A percentile compares a stretch with the other conserved stretches of the same genome.
Evolutionary conservation across 2,113 vertebrate genomes (phyloP).

Genomic region (Zapus hudsonius): DNA sequence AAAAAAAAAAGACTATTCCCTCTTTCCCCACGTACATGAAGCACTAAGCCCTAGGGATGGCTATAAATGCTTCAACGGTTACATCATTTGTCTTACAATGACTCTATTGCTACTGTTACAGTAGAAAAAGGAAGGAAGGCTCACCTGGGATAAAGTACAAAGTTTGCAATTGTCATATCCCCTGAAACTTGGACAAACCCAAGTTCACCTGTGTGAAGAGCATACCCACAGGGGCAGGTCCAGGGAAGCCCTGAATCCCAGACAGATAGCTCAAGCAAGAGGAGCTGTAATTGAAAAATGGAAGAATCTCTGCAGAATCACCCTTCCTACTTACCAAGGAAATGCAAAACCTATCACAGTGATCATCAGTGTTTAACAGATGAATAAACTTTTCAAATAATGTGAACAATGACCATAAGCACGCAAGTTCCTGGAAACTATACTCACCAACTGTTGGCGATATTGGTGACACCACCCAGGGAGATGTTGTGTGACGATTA

Average conservation of each 20-base stretch:
- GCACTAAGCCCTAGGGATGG: no score
- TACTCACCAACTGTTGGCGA: background rate
- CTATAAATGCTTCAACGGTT: background rate
- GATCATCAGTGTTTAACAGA: background rate
- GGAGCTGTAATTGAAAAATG: background rate
- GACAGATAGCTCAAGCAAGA: background rate
- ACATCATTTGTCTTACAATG: background rate
- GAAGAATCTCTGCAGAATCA: accelerated
- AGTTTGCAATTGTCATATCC: no score
- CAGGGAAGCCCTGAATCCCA: background rate
- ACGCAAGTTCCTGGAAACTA: background rate
- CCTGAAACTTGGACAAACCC: background rate
- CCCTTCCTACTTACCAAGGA: background rate
- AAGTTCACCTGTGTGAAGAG: background rate
- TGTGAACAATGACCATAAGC: no score
- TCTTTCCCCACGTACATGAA: no score
- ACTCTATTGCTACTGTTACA: background rate
- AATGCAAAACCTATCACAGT: background rate
- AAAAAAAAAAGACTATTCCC: background rate
- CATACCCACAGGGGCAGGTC: background rate
- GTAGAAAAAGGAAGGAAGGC: background rate
- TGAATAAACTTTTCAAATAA: background rate
- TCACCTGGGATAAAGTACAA: background rate
- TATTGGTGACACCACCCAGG: no score
- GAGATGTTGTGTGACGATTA: background rate